Conservation (phyloP, 1,140 invertebrate species). For the Leptinotarsa defecta region DNA sequence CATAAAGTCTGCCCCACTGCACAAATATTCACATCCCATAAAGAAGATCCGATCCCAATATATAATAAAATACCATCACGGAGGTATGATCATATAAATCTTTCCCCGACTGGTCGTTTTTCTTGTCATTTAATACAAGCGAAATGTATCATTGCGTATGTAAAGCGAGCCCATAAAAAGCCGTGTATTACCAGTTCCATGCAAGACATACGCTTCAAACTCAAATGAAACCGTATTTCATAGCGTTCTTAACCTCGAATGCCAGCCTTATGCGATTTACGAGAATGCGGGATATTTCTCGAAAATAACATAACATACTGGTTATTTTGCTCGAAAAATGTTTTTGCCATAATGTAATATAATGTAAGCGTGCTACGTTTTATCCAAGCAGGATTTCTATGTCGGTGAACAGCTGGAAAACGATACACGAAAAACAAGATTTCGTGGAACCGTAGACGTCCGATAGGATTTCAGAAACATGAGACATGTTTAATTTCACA, state of each 20-base stretch:
- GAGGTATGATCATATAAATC: background rate
- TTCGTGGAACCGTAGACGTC: too few species aligned
- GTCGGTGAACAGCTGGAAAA: too few species aligned
- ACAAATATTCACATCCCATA: background rate
- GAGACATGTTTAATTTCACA: too few species aligned
- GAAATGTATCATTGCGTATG: background rate
- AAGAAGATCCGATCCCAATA: background rate
- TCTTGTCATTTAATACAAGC: background rate
- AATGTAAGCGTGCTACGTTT: too few species aligned
- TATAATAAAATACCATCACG: background rate
- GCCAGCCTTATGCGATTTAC: background rate
- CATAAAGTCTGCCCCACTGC: too few species aligned
- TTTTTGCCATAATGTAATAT: too few species aligned
- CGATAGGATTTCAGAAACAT: too few species aligned
- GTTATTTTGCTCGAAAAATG: too few species aligned
- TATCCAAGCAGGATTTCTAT: too few species aligned
- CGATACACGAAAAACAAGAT: too few species aligned
- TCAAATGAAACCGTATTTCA: conserved; percentile 3
- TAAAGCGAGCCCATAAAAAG: background rate
- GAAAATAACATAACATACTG: too few species aligned
- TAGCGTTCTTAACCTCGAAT: background rate
- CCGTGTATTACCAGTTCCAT: background rate
- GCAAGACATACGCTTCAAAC: background rate
- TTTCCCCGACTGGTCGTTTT: background rate
- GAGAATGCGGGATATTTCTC: background rate